Evolutionary conservation across 2,113 vertebrate genomes (phyloP).

Genomic region (Esox niger): DNA sequence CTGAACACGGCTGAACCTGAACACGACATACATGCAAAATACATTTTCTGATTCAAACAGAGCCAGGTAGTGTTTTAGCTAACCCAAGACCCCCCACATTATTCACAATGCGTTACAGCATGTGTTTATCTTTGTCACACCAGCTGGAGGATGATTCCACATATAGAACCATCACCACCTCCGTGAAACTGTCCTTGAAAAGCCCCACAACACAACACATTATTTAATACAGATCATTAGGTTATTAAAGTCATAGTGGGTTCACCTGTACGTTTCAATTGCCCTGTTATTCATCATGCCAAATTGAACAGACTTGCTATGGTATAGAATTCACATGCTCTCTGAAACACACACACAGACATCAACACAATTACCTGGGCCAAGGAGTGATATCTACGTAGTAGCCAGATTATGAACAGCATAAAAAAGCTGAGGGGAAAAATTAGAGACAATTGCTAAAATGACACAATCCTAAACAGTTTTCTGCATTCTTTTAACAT

Average conservation of each 20-base stretch:
- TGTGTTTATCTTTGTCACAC: too few species aligned
- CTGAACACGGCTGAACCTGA: too few species aligned
- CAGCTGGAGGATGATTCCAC: too few species aligned
- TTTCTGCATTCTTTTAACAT: background rate
- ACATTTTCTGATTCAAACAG: too few species aligned
- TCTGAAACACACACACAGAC: conserved; percentile 16
- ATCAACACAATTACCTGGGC: conserved; percentile 67
- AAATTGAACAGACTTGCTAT: conserved; percentile 55
- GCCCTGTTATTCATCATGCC: conserved; percentile 49
- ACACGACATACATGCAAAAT: too few species aligned
- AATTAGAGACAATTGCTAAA: conserved; percentile 13
- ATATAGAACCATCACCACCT: too few species aligned
- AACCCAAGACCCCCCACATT: too few species aligned
- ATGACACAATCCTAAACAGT: background rate
- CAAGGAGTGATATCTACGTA: conserved; percentile 72
- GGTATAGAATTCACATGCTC: conserved; percentile 19
- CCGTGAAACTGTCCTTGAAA: too few species aligned
- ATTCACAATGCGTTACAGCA: too few species aligned
- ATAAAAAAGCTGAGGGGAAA: conserved; percentile 66
- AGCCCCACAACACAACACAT: too few species aligned
- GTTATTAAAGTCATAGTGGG: conserved; percentile 58
- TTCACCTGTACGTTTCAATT: conserved; percentile 61
- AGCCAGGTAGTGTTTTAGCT: too few species aligned
- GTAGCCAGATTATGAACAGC: conserved; percentile 77
- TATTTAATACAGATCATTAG: conserved; percentile 43